Evolutionary conservation across 1,140 invertebrate species (phyloP).

Genomic region (Rhynchophorus ferrugineus): DNA sequence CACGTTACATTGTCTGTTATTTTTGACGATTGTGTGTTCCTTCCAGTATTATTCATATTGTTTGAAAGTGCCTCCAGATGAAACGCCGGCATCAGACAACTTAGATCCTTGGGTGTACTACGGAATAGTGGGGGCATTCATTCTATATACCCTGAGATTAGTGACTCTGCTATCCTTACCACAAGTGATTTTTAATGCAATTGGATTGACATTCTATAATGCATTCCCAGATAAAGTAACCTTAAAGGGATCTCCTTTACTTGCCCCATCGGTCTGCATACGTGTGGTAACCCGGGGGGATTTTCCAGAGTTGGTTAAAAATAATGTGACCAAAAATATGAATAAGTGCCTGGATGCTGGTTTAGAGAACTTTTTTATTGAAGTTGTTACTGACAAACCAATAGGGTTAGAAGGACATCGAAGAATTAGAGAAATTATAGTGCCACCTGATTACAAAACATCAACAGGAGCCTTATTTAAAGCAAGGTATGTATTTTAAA

Average conservation of each 20-base stretch:
- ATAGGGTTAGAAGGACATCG: slow-evolving; percentile 66
- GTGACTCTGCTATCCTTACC: slow-evolving; percentile 82
- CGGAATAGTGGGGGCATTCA: slow-evolving; percentile 60
- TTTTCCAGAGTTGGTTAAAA: slow-evolving; percentile 84
- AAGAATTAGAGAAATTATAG: slow-evolving; percentile 73
- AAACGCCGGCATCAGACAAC: slow-evolving; percentile 40
- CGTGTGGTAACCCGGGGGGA: slow-evolving; percentile 92
- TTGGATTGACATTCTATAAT: slow-evolving; percentile 87
- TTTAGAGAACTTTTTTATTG: slow-evolving; percentile 93
- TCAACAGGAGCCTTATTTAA: slow-evolving; percentile 91
- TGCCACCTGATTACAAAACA: slow-evolving; percentile 78
- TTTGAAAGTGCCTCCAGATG: slow-evolving; percentile 54
- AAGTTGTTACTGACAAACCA: slow-evolving; percentile 92
- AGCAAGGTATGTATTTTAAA: slow-evolving; percentile 44
- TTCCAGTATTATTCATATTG: slow-evolving; percentile 77
- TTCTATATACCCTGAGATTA: slow-evolving; percentile 72
- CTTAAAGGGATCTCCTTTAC: slow-evolving; percentile 76
- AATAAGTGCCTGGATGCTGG: slow-evolving; percentile 83
- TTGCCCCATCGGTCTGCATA: slow-evolving; percentile 94
- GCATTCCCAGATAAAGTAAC: slow-evolving; percentile 90
- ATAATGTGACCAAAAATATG: slow-evolving; percentile 85
- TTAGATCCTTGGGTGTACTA: slow-evolving; percentile 76
- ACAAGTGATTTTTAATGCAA: slow-evolving; percentile 86
- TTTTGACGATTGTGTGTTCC: slow-evolving; percentile 64
- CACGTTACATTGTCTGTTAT: slow-evolving; percentile 67